Evolutionary conservation across 2,888 invertebrate species (phyloP).

Genomic region (Acronicta leporina): DNA sequence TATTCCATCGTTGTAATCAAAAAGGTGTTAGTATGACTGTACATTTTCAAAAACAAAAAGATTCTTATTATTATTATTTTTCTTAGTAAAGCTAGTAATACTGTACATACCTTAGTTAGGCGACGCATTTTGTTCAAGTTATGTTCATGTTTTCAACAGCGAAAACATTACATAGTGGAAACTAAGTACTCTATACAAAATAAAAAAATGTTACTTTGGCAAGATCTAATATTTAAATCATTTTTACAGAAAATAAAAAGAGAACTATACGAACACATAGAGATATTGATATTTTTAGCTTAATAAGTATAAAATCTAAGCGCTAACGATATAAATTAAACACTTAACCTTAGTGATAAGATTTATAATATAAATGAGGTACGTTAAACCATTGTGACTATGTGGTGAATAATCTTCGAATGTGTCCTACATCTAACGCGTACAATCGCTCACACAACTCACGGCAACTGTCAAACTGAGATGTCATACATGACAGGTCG

Average conservation of each 20-base stretch:
- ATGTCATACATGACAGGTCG: conserved; percentile 20
- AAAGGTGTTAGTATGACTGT: conserved; percentile 41
- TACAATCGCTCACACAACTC: conserved; percentile 62
- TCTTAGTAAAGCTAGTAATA: conserved; percentile 88
- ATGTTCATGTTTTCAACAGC: conserved; percentile 46
- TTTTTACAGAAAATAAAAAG: conserved; percentile 59
- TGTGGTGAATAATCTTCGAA: conserved; percentile 71
- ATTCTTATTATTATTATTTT: conserved; percentile 69
- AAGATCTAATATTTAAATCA: conserved; percentile 73
- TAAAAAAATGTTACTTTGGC: conserved; percentile 78
- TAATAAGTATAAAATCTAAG: conserved; percentile 67
- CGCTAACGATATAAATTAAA: conserved; percentile 74
- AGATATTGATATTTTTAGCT: conserved; percentile 59
- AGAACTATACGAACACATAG: conserved; percentile 60
- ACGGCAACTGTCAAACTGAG: conserved; percentile 57
- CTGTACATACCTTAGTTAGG: conserved; percentile 85
- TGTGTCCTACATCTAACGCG: conserved; percentile 59
- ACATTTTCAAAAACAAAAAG: conserved; percentile 66
- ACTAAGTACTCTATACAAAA: conserved; percentile 74
- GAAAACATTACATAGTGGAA: conserved; percentile 60
- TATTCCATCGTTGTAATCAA: neutral
- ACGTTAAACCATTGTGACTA: conserved; percentile 87
- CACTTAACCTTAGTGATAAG: conserved; percentile 78
- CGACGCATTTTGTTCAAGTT: conserved; percentile 68
- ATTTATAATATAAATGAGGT: conserved; percentile 86